Evolutionary conservation across 2,113 vertebrate genomes (phyloP).

Genomic region (mouse (Mus musculus)): GRCm39 chr16:22228501-22229000

Average conservation of each 20-base stretch:
- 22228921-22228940: not conserved
- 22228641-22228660: not conserved
- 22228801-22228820: not conserved
- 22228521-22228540: not conserved
- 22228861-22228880: not conserved
- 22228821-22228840: not conserved
- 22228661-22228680: not conserved
- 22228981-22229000: not conserved
- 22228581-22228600: not conserved
- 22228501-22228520: not conserved
- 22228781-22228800: not conserved
- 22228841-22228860: not conserved
- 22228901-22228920: not conserved
- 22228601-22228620: too few relatives aligned
- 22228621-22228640: not conserved
- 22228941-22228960: not conserved
- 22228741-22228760: not conserved
- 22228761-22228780: not conserved
- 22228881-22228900: not conserved
- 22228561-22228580: not conserved
- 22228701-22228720: not conserved
- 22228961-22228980: not conserved
- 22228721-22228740: not conserved
- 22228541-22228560: not conserved
- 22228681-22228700: not conserved